phyloP scores from a whole-genome alignment of 2,888 invertebrate genomes.

The Tanypteryx hageni region DNA sequence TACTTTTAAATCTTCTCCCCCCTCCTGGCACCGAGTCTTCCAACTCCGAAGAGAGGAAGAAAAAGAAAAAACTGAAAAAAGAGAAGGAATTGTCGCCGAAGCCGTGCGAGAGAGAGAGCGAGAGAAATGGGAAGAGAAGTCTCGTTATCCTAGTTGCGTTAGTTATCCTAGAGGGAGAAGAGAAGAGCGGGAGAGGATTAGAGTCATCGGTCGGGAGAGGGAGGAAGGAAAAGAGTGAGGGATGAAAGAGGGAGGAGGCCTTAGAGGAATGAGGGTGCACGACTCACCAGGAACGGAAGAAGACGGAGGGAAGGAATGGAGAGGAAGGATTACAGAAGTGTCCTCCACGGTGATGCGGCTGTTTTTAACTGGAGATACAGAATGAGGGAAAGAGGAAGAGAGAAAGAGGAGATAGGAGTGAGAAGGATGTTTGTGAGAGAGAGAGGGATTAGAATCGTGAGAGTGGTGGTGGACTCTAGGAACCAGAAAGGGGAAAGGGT shows the following conservation, averaged over 20 bases:
- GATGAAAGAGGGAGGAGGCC: no score
- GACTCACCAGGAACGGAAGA: no score
- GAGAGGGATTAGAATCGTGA: not conserved
- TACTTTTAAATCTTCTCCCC: not conserved
- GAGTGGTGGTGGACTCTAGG: not conserved
- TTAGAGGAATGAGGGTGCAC: no score
- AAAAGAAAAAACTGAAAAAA: not conserved
- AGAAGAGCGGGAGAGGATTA: not conserved
- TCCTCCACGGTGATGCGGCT: not conserved
- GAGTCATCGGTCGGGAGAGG: not conserved
- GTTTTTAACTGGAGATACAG: constrained; percentile 4
- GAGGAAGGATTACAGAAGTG: not conserved
- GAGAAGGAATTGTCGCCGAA: not conserved
- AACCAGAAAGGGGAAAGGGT: not conserved
- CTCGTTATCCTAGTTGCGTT: constrained; percentile 12
- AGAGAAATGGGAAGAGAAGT: not conserved
- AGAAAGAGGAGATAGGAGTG: not conserved
- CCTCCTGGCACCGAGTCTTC: no score
- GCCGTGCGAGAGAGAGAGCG: not conserved
- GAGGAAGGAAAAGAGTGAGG: not conserved
- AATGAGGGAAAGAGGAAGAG: not conserved
- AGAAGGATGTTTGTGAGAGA: not conserved
- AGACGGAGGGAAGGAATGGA: not conserved
- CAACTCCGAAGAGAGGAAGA: not conserved
- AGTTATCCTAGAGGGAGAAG: not conserved